phyloP scores from a whole-genome alignment of 2,113 vertebrate species.

The Carassius gibelio region DNA sequence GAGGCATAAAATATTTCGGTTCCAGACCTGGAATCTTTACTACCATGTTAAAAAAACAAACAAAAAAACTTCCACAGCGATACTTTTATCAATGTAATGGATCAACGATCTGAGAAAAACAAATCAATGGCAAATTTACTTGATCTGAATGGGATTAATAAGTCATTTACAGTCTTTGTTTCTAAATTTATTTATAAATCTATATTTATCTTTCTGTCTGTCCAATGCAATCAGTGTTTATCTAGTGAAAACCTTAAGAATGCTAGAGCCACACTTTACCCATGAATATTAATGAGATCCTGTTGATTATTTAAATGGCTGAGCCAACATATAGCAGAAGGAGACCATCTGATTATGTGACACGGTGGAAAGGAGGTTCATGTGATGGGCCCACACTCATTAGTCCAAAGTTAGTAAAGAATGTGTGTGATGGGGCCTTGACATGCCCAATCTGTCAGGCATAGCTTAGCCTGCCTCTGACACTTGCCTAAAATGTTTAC shows the following conservation, averaged over 20 bases:
- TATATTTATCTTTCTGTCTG: too few species aligned
- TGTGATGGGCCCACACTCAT: not conserved
- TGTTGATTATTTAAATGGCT: constrained; percentile 6
- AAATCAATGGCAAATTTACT: not conserved
- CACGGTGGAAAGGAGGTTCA: not conserved
- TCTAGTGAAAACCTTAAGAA: not conserved
- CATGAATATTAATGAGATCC: constrained; percentile 22
- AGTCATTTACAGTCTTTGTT: not conserved
- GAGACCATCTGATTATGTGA: constrained; percentile 9
- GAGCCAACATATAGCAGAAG: constrained; percentile 18
- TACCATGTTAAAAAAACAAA: not conserved
- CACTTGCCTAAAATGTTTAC: constrained; percentile 32
- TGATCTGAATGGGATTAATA: not conserved
- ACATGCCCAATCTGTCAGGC: constrained; percentile 22
- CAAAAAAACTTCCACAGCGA: not conserved
- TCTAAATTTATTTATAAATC: not conserved
- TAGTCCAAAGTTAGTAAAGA: constrained; percentile 7
- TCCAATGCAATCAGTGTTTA: not conserved
- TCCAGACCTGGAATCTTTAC: not conserved
- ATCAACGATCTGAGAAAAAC: not conserved
- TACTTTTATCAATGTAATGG: not conserved
- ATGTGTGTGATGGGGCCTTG: constrained; percentile 28
- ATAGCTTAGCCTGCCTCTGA: constrained; percentile 24
- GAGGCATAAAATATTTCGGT: not conserved
- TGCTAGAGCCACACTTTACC: not conserved